Evolutionary conservation across 1,140 invertebrate genomes (phyloP), one percentile per base, ranked within the genome.

Genomic region (Himalopsyche phryganea): DNA sequence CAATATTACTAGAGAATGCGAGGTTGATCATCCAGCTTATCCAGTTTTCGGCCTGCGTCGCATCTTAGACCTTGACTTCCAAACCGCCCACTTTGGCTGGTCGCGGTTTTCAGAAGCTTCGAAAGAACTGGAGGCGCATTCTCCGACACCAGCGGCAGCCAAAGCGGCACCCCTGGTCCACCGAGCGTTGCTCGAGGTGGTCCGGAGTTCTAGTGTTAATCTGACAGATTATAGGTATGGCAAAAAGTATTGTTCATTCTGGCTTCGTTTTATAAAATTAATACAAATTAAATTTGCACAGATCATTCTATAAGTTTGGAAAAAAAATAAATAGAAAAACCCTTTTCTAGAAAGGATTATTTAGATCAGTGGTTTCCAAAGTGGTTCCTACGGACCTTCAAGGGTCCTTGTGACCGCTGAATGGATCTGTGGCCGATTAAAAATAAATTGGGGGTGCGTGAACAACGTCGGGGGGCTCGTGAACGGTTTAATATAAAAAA

Each of bases 1-100:
- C n/a, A n/a, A n/a, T n/a, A n/a, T n/a, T n/a, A n/a, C n/a, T 66
- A 89, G 87, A 65, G 83, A 84, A 64, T 90, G 88, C 68, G 78
- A 84, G 69, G 71, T 81, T 63, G 86, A 89, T 67, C 77, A 83
- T 61, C 76, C 87, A 56, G 81, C 82, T 28, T 90, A 89, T 76
- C 73, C 80, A 41, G 83, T 85, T n/a, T 88, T 89, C 68, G 80
- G 85, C 68, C 72, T 90, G 55, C 80, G 85, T 60, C 81, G 77
- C 66, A 75, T 84, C 55, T 70, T 83, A 48, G 84, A 88, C 68
- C 73, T 87, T 33, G 85, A 86, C 60, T 69, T 69, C 50, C 71
- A 77, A 51, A 78, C 78, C 4, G 80, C 80, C 49, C 79, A 84
- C 66, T 81, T 83, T 66, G 78, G 79, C 49, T 88, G 85, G 85